phyloP scores from a whole-genome alignment of 2,888 invertebrate species.

The Pemphredon lugubris region DNA sequence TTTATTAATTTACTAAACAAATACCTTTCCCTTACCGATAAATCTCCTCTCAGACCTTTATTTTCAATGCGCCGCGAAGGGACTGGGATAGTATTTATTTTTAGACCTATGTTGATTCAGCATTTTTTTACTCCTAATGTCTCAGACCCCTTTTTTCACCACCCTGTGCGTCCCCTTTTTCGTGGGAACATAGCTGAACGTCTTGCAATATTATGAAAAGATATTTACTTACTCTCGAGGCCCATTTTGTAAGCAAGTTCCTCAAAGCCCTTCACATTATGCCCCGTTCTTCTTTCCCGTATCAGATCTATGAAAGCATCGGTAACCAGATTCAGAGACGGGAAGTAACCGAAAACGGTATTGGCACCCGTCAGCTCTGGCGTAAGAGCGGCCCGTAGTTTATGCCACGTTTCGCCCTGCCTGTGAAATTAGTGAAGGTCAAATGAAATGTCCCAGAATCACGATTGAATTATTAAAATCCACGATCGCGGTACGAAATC shows the following conservation, averaged over 20 bases:
- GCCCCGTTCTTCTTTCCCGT: slow-evolving; percentile 81
- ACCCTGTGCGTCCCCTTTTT: too few relatives aligned
- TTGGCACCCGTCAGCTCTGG: slow-evolving; percentile 89
- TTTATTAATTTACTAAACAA: too few relatives aligned
- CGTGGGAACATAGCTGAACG: background rate
- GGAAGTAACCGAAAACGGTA: slow-evolving; percentile 88
- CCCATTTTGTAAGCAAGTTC: slow-evolving; percentile 90
- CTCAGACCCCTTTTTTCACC: too few relatives aligned
- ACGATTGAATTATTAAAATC: too few relatives aligned
- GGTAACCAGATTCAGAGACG: slow-evolving; percentile 88
- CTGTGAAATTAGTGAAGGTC: slow-evolving; percentile 77
- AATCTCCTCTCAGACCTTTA: too few relatives aligned
- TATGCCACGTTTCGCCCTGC: slow-evolving; percentile 90
- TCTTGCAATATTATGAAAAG: background rate
- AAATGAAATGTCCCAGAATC: background rate
- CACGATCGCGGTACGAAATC: too few relatives aligned
- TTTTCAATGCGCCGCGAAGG: too few relatives aligned
- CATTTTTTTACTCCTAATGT: too few relatives aligned
- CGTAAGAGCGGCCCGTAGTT: slow-evolving; percentile 88
- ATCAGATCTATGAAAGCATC: slow-evolving; percentile 90
- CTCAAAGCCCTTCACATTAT: slow-evolving; percentile 84
- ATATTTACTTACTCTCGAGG: slow-evolving; percentile 86
- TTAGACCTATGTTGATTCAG: too few relatives aligned
- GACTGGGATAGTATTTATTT: too few relatives aligned
- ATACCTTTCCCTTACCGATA: too few relatives aligned